Base-by-base conservation (phyloP, 2,113 vertebrate species). In the Calypte anna region DNA sequence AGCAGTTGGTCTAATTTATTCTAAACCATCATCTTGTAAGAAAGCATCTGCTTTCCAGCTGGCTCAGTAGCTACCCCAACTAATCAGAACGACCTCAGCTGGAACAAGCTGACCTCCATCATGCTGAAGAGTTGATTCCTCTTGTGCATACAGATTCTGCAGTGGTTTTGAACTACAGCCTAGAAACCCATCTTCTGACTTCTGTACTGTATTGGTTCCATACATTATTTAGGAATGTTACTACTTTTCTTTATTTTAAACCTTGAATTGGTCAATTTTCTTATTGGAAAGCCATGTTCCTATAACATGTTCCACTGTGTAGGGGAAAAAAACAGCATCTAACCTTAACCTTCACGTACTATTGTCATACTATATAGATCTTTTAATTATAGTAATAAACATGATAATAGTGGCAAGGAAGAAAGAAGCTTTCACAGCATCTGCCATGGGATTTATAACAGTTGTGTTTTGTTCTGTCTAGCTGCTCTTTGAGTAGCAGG, bases 21-120 rank as follows among this genome's bases (percentile, higher is more conserved):
- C 76, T 91, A 88, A 94, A 62, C 40, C 10, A 72, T 79, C 76
- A 86, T 72, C 3, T 69, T 78, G 51, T 78, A 91, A 69, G 59
- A 90, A 95, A 94, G 77, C 92, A 88, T 96, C 76, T 97, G 80
- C 66, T 93, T 93, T 94, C 82, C 96, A 94, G 88, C 88, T 93
- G 93, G 75, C 75, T 95, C 88, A 7, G 70, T 93, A 94, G 78
- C 86, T 95, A 88, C 72, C 86, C 90, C 96, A 92, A 59, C 40
- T 73, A 91, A 94, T 96, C 90, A 95, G 58, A 48, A 68, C 94
- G 96, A 95, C 93, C 92, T 94, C 70, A 95, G 62, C 93, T 91
- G 81, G 74, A 95, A 40, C 75, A 86, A 74, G 77, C 63, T 96
- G 92, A 94, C 88, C 82, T 70, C 86, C 72, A 72, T 46, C 79